Evolutionary conservation across 2,113 vertebrate genomes (phyloP), one percentile per base, ranked within the genome.

Genomic region (Planiliza haematocheilus): DNA sequence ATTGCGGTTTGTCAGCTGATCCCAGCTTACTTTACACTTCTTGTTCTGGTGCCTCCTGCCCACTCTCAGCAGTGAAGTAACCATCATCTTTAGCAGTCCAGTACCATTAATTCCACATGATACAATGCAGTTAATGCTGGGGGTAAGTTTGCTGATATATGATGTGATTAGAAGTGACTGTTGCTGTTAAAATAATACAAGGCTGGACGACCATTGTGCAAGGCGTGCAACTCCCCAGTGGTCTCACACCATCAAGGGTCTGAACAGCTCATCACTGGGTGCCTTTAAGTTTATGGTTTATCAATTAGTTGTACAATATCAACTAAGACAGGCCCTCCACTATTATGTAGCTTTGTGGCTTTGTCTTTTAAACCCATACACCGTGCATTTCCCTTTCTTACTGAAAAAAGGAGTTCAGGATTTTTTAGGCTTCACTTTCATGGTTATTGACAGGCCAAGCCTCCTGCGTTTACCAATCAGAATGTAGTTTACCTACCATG

Each of bases 1-100:
- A 88, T 34, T 91, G 92, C 10, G 91, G 86, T 90, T 87, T 75
- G 17, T 74, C 73, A 78, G 70, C 75, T 90, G 69, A 87, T 76
- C 84, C 51, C 4, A 17, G 57, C 67, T 69, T 80, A 60, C 59
- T 84, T 79, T 65, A 45, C 48, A 63, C 58, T 73, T 82, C 48
- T 75, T 78, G 62, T 55, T 55, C 16, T 52, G 3, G 1, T 17
- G 1, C 13, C 10, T 21, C 39, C 36, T 46, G 43, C 8, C 20
- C 4, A 53, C 73, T 72, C 60, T 10, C 49, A 63, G 20, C 43
- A 34, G n/a, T 62, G 8, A 56, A 37, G 18, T 37, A 68, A 58
- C 12, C 13, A 57, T 2, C 34, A 17, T 64, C 36, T 74, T 41
- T 60, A 10, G 41, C 50, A 62, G 56, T n/a, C 36, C 6, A 53